These are phyloP conservation scores for Listronotus oregonensis DNA, from an alignment of 1,140 invertebrate genomes.

Conservation along the genomic window DNA sequence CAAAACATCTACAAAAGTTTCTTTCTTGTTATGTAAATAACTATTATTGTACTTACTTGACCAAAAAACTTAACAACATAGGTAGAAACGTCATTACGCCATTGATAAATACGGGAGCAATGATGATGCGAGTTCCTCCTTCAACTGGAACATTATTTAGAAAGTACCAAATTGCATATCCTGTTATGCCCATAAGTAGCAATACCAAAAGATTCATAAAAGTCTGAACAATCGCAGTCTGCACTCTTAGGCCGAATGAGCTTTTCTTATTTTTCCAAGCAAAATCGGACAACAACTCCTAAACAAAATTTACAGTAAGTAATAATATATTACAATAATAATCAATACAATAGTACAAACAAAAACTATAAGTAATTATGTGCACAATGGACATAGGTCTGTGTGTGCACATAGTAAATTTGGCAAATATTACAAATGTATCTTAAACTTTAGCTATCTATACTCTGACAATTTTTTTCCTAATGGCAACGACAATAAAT, in stretches of 20 bases:
- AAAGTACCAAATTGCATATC: conserved; percentile 57
- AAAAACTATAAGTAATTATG: no score
- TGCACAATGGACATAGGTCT: no score
- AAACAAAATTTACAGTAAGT: conserved; percentile 28
- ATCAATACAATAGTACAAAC: no score
- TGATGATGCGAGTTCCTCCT: conserved; percentile 29
- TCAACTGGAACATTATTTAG: conserved; percentile 42
- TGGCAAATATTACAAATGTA: no score
- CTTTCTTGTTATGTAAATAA: no score
- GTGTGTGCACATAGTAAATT: no score
- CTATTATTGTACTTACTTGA: conserved; percentile 54
- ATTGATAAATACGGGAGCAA: conserved; percentile 48
- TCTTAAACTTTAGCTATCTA: no score
- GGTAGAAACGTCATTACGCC: conserved; percentile 54
- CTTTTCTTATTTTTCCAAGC: conserved; percentile 9
- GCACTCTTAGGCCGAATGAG: conserved; percentile 10
- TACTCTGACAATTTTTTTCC: no score
- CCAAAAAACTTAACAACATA: conserved; percentile 53
- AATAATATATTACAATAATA: no score
- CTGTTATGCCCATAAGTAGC: conserved; percentile 54
- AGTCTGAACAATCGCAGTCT: conserved; percentile 53
- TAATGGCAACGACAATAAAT: no score
- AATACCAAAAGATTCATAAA: conserved; percentile 56
- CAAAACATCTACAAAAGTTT: no score
- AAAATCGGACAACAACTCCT: conserved; percentile 37